These are phyloP conservation scores for Pseudopleuronectes americanus DNA, from an alignment of 2,797 vertebrate genomes.

Conservation along the genomic window DNA sequence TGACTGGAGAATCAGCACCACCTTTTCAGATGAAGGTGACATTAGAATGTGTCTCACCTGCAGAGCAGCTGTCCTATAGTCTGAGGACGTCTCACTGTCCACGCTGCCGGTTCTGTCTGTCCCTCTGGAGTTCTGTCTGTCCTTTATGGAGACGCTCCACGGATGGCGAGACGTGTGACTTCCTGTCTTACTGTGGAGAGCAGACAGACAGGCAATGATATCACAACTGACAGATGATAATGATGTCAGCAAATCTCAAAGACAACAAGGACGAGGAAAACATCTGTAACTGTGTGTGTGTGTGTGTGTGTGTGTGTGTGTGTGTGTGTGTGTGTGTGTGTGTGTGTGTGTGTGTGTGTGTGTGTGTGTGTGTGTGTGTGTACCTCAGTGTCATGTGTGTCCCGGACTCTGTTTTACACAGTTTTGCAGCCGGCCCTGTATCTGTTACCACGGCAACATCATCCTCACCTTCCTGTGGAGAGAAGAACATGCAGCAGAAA, in stretches of 20 bases:
- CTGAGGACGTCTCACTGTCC: conserved; percentile 74
- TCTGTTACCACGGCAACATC: conserved; percentile 49
- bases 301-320: conserved; percentile 5
- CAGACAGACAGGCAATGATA: conserved; percentile 8
- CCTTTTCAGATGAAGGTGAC: background rate
- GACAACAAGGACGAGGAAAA: too few relatives aligned
- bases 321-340: conserved; percentile 1
- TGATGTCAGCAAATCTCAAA: too few relatives aligned
- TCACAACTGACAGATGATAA: too few relatives aligned
- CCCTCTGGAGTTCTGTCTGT: conserved; percentile 77
- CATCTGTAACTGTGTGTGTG: too few relatives aligned
- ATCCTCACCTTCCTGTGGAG: conserved; percentile 48
- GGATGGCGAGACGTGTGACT: conserved; percentile 59
- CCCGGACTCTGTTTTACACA: conserved; percentile 72
- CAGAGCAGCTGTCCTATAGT: conserved; percentile 50
- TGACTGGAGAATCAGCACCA: too few relatives aligned
- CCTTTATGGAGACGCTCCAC: conserved; percentile 72
- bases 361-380: background rate
- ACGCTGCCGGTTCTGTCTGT: conserved; percentile 76
- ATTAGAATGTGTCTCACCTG: conserved; percentile 39
- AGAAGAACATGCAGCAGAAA: background rate
- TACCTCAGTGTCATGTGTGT: conserved; percentile 70
- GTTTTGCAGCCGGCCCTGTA: conserved; percentile 50
- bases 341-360: conserved; percentile 5
- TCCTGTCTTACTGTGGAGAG: conserved; percentile 42